phyloP scores from a whole-genome alignment of 2,888 invertebrate species.

The Ophion slaviceki region DNA sequence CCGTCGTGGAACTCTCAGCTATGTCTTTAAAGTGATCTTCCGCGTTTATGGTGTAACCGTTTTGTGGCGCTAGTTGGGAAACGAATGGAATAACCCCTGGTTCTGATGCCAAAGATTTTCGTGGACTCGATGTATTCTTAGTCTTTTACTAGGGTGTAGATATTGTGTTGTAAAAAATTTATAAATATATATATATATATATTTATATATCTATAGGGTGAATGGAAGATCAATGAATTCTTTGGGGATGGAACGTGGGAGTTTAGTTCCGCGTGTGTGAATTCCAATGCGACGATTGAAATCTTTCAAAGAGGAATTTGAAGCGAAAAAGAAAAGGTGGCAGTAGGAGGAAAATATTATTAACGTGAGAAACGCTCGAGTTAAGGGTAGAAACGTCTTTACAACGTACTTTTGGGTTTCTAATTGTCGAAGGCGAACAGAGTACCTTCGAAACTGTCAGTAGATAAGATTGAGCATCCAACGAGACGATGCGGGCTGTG shows the following conservation, averaged over 20 bases:
- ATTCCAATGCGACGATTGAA: slow-evolving; percentile 49
- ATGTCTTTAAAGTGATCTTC: not conserved
- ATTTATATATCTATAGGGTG: not conserved
- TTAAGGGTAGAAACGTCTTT: slow-evolving; percentile 27
- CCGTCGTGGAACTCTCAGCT: slow-evolving; percentile 8
- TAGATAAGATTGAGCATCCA: slow-evolving; percentile 54
- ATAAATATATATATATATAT: slow-evolving; percentile 7
- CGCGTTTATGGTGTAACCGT: slow-evolving; percentile 40
- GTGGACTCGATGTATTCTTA: slow-evolving; percentile 41
- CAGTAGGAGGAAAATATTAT: slow-evolving; percentile 38
- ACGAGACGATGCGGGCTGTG: slow-evolving; percentile 48
- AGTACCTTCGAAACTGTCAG: slow-evolving; percentile 25
- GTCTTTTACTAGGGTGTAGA: slow-evolving; percentile 52
- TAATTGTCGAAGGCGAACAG: slow-evolving; percentile 31
- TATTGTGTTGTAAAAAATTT: slow-evolving; percentile 19
- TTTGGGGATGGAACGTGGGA: slow-evolving; percentile 58
- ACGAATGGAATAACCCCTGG: slow-evolving; percentile 40
- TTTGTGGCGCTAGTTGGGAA: slow-evolving; percentile 35
- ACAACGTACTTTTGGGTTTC: slow-evolving; percentile 32
- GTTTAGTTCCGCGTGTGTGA: slow-evolving; percentile 60
- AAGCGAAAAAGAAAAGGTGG: slow-evolving; percentile 8
- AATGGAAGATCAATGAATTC: slow-evolving; percentile 54
- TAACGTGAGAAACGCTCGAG: slow-evolving; percentile 40
- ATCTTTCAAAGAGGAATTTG: slow-evolving; percentile 33
- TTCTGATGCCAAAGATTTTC: slow-evolving; percentile 47